phyloP scores from a whole-genome alignment of 2,888 invertebrate genomes.

The Drosophila bunnanda region DNA sequence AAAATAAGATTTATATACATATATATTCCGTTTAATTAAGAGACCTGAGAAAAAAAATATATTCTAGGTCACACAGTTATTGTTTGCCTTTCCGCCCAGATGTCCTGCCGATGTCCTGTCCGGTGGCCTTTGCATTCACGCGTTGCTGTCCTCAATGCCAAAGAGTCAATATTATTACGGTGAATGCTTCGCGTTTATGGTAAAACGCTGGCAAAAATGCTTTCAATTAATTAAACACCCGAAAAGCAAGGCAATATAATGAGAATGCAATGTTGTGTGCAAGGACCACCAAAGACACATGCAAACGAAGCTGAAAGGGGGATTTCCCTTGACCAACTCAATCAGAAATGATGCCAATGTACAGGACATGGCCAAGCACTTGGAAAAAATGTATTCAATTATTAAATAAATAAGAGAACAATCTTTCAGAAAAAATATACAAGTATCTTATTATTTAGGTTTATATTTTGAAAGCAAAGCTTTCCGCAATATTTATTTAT shows the following conservation, averaged over 20 bases:
- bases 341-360: slow-evolving; percentile 34
- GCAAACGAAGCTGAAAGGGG: not conserved
- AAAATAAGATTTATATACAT: not conserved
- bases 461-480: too few species aligned
- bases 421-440: too few species aligned
- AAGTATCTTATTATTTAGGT: too few species aligned
- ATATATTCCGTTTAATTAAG: slow-evolving; percentile 61
- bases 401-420: not conserved
- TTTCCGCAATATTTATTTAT: too few species aligned
- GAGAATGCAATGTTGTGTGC: slow-evolving; percentile 48
- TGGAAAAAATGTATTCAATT: not conserved
- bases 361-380: slow-evolving; percentile 6
- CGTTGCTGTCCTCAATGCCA: slow-evolving; percentile 39
- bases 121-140: slow-evolving; percentile 8
- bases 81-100: slow-evolving; percentile 31
- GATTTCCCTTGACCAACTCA: slow-evolving; percentile 15
- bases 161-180: slow-evolving; percentile 73
- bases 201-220: slow-evolving; percentile 69
- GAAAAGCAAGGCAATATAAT: slow-evolving; percentile 57
- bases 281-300: slow-evolving; percentile 35
- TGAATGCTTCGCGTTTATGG: slow-evolving; percentile 19
- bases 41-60: slow-evolving; percentile 11
- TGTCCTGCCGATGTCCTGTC: slow-evolving; percentile 25
- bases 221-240: slow-evolving; percentile 79
- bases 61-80: slow-evolving; percentile 35